Conservation (phyloP, 2,113 vertebrate species). For the Amphiprion percula region DNA sequence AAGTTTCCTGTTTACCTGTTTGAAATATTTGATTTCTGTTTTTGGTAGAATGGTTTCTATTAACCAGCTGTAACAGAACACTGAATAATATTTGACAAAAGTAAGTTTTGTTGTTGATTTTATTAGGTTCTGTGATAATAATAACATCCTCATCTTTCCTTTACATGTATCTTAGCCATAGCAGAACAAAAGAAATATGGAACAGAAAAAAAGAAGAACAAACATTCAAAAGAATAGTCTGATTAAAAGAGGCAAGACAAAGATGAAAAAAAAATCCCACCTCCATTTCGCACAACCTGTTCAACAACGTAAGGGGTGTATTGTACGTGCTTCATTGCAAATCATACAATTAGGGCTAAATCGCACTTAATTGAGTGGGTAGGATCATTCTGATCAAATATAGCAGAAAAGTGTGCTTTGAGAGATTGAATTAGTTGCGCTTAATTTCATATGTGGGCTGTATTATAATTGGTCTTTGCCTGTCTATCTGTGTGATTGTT, state of each 20-base stretch:
- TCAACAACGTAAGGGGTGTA: slow-evolving; percentile 42
- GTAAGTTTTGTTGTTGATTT: no score
- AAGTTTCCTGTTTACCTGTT: not conserved
- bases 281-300: slow-evolving; percentile 35
- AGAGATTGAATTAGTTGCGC: slow-evolving; percentile 64
- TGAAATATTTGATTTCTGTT: no score
- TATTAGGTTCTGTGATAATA: not conserved
- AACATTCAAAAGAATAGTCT: not conserved
- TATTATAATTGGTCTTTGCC: slow-evolving; percentile 71
- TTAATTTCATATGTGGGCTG: slow-evolving; percentile 75
- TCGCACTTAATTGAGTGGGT: slow-evolving; percentile 70
- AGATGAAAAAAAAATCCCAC: slow-evolving; percentile 62
- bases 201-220: not conserved
- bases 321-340: slow-evolving; percentile 51
- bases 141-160: not conserved
- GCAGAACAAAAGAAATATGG: not conserved
- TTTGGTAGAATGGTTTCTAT: no score
- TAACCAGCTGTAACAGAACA: not conserved
- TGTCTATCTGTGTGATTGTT: slow-evolving; percentile 69
- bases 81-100: not conserved
- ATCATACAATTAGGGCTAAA: slow-evolving; percentile 73
- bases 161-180: not conserved
- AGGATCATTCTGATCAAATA: slow-evolving; percentile 71
- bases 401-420: slow-evolving; percentile 61
- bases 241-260: slow-evolving; percentile 35